These are phyloP conservation scores for Xenops minutus DNA, from an alignment of 2,797 vertebrate genomes.

Conservation along the genomic window DNA sequence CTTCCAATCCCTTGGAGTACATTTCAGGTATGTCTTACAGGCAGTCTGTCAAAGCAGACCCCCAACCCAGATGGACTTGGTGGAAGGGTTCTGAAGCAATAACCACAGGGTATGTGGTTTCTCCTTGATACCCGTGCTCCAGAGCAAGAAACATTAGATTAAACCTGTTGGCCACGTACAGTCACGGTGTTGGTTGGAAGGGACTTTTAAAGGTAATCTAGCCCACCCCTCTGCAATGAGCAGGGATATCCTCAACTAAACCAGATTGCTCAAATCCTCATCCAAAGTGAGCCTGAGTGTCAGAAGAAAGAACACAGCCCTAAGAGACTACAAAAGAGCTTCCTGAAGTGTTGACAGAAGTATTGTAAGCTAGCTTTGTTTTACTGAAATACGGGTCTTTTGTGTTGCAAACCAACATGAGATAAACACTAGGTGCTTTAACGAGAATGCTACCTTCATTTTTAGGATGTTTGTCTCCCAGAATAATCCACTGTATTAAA, in stretches of 20 bases:
- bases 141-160: not conserved
- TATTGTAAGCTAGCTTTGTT: not conserved
- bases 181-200: not conserved
- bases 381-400: not conserved
- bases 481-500: not conserved
- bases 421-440: not conserved
- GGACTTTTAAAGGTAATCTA: not conserved
- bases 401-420: not conserved
- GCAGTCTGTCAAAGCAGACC: not conserved
- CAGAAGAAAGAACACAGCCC: not conserved
- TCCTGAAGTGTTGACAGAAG: rapidly evolving
- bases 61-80: not conserved
- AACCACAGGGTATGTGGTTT: not conserved
- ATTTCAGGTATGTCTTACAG: not conserved
- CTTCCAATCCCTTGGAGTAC: not conserved
- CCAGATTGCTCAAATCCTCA: not conserved
- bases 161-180: not conserved
- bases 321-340: not conserved
- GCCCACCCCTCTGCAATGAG: not conserved
- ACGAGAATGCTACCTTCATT: not conserved
- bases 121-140: not conserved
- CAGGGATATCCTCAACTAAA: not conserved
- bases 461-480: not conserved
- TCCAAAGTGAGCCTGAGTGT: not conserved
- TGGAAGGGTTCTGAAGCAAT: not conserved